phyloP scores from a whole-genome alignment of 1,140 invertebrate species.

The Heliconius congener region DNA sequence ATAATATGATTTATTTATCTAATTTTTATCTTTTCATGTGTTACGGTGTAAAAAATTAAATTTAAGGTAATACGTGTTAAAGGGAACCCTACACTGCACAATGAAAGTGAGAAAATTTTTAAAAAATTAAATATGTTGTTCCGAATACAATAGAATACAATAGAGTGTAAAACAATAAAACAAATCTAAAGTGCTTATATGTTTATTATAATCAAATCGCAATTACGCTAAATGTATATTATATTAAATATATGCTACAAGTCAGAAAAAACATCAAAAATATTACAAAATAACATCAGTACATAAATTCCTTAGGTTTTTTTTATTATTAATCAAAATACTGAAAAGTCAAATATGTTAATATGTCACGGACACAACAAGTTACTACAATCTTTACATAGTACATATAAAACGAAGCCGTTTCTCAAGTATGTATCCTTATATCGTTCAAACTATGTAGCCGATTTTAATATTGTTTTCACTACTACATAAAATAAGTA shows the following conservation, averaged over 20 bases:
- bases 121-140: no score
- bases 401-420: background rate
- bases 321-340: background rate
- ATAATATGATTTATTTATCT: no score
- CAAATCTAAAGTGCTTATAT: constrained; percentile 2
- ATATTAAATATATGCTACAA: background rate
- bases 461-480: no score
- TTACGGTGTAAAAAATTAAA: no score
- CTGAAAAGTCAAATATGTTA: background rate
- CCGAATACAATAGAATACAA: no score
- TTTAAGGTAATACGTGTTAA: no score
- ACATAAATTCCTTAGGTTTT: background rate
- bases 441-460: no score
- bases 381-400: background rate
- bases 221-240: constrained; percentile 15
- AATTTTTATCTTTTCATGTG: no score
- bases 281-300: background rate
- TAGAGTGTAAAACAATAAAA: background rate
- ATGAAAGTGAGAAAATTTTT: no score
- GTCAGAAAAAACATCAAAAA: background rate
- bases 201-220: constrained; percentile 28
- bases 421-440: no score
- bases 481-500: no score
- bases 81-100: no score
- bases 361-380: background rate